Base-by-base conservation (phyloP, 2,888 invertebrate genomes). In the Parthenolecanium corni region DNA sequence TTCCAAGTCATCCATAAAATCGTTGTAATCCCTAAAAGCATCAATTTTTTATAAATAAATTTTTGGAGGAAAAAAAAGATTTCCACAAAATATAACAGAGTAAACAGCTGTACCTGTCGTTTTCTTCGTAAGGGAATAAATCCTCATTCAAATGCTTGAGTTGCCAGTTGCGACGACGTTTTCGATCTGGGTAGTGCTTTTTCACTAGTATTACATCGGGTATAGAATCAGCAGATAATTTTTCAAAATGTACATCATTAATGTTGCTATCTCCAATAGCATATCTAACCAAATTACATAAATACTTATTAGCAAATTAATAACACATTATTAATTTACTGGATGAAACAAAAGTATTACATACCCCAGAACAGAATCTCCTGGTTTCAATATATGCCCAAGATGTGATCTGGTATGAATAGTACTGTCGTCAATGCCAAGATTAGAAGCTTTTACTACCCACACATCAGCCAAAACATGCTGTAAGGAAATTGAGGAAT, bases 1-100 rank as follows among this genome's bases (percentile, higher is more conserved):
- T 74, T 98, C 98, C 67, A 98, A 76, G 72, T 98, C 98, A 69
- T 97, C 93, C 75, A 97, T 77, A 77, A 98, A 98, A 69, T 95
- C 95, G 69, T 86, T 84, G 75, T 90, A 96, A 70, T 96, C 95
- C 69, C 89, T 91, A 5, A 44, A 24, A 76, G n/a, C n/a, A n/a
- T n/a, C n/a, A n/a, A n/a, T n/a, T n/a, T n/a, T n/a, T n/a, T 73
- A 69, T 54, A 66, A 58, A 67, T 65, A 57, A 64, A 25, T 14
- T 20, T 11, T 31, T 16, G 12, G 12, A 38, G 9, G 38, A 38
- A 38, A 11, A 38, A 14, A 6, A 38, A 38, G 9, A 38, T 38
- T 5, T 18, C 6, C 46, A 18, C 3, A 44, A 5, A 44, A 2
- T 20, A 44, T 44, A 16, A 40, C 2, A 2, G n/a, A 5, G 25